Base-by-base conservation (phyloP, 1,140 invertebrate genomes). In the Melipona quadrifasciata region DNA sequence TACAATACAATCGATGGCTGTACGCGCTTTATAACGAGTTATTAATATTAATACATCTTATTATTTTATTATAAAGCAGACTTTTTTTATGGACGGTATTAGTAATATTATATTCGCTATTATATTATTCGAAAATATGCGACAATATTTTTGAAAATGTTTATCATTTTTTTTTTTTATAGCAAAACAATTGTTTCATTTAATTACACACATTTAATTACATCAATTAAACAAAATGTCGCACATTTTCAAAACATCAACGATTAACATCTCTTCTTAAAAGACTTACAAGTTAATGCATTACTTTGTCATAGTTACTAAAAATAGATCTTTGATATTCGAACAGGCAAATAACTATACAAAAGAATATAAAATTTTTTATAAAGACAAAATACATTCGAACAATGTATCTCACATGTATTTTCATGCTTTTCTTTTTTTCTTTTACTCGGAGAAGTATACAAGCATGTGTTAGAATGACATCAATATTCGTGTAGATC, bases 301-400 rank as follows among this genome's bases (percentile, higher is more conserved):
- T 27, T 27, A 51, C 6, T 21, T 65, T 74, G 55, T 55, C 16
- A 47, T 72, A 74, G n/a, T 57, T 75, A 51, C 68, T 86, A 88
- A 88, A 80, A 89, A 89, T 89, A 89, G 72, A 89, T 86, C 84
- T 89, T 89, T 89, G 80, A 89, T 64, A 58, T 80, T 88, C 31
- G 55, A 88, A 70, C 80, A 70, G 70, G 86, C 80, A 87, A 58
- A 82, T 85, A 84, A 76, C 79, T 89, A 86, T 89, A 80, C 84
- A 83, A 81, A 83, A 79, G 65, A 70, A 80, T 79, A 64, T 74
- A 82, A 34, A 84, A 34, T 65, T 39, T 34, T 4, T 65, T 51
- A 34, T 77, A 27, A n/a, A 68, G 39, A 27, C 64, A 88, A 85
- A 47, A 17, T 64, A 81, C 21, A 64, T 47, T 58, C 27, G 21